Conservation (phyloP, 2,113 vertebrate genomes). For the Hydrolagus affinis region DNA sequence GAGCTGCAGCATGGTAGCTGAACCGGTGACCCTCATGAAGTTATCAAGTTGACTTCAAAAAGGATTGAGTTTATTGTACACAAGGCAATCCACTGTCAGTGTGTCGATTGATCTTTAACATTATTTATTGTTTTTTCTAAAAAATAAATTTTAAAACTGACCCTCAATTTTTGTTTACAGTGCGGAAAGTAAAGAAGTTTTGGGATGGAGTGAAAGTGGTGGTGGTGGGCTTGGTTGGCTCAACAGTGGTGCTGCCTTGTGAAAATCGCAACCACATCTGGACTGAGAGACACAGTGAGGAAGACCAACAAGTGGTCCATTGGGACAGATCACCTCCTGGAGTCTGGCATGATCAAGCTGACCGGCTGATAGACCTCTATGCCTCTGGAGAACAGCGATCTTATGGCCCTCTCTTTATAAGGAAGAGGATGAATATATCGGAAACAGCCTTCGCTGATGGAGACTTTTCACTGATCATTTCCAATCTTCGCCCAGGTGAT, state of each 20-base stretch:
- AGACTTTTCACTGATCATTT: constrained; percentile 72
- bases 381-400: constrained; percentile 81
- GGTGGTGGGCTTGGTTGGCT: constrained; percentile 58
- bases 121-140: not conserved
- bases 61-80: too few species aligned
- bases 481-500: constrained; percentile 59
- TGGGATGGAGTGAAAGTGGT: constrained; percentile 90
- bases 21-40: too few species aligned
- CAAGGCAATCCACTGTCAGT: too few species aligned
- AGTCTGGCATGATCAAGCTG: constrained; percentile 72
- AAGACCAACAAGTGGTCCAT: constrained; percentile 89
- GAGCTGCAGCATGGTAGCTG: too few species aligned
- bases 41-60: too few species aligned
- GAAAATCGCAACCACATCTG: constrained; percentile 72
- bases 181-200: constrained; percentile 51
- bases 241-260: constrained; percentile 66
- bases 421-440: constrained; percentile 74
- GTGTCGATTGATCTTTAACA: too few species aligned
- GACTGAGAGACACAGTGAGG: constrained; percentile 74
- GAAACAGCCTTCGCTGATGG: constrained; percentile 67
- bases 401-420: constrained; percentile 72
- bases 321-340: constrained; percentile 84
- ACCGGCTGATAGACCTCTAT: constrained; percentile 84
- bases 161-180: constrained; percentile 43
- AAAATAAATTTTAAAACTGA: not conserved